Conservation (phyloP, 2,113 vertebrate species). For the Tapirus terrestris region DNA sequence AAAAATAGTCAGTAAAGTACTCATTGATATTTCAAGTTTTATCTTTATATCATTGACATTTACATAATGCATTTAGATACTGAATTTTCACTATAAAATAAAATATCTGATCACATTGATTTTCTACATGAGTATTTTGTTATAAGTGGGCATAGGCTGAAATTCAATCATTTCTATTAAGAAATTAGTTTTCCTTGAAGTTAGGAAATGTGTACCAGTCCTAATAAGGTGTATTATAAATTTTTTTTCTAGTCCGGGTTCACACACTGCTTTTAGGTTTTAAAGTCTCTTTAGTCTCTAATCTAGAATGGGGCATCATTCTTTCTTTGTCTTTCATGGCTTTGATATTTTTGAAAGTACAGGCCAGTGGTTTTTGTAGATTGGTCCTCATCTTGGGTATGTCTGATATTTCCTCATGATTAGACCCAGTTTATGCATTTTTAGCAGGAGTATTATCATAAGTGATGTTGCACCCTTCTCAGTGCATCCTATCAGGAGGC, state of each 20-base stretch:
- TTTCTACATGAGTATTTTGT: not conserved
- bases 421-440: not conserved
- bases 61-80: not conserved
- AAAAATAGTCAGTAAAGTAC: not conserved
- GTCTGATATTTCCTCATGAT: not conserved
- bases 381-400: not conserved
- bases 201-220: not conserved
- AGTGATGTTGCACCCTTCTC: not conserved
- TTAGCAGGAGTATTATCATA: not conserved
- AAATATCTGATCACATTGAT: not conserved
- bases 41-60: not conserved
- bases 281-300: not conserved
- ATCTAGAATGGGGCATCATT: not conserved
- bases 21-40: not conserved
- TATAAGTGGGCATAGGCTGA: not conserved
- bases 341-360: not conserved
- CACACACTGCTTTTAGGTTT: not conserved
- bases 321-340: not conserved
- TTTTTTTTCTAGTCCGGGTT: not conserved
- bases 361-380: not conserved
- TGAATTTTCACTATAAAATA: not conserved
- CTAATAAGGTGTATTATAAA: not conserved
- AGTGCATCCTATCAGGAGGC: not conserved
- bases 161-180: not conserved
- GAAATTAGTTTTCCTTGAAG: constrained; percentile 3